Evolutionary conservation across 2,888 invertebrate genomes (phyloP).

Genomic region (Reticulitermes lucifugus): DNA sequence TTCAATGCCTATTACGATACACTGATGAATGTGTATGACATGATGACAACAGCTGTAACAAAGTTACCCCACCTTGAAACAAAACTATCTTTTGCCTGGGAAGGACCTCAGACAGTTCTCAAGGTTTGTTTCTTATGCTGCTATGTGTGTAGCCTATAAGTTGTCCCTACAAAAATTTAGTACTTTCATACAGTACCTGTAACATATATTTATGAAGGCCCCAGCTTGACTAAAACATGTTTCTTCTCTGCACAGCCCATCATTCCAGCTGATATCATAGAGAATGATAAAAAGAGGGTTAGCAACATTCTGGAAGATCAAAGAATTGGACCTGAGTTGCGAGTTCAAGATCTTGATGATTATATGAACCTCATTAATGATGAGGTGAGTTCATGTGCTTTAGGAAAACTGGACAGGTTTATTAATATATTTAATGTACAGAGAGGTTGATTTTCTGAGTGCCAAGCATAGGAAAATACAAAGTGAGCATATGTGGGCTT

Average conservation of each 20-base stretch:
- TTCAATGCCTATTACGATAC: constrained; percentile 80
- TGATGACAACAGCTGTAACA: constrained; percentile 79
- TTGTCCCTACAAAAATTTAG: no score
- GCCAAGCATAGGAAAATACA: no score
- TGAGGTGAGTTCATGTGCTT: constrained; percentile 61
- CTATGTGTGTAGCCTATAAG: not conserved
- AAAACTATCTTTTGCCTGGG: constrained; percentile 77
- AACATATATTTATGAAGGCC: no score
- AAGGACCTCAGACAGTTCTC: constrained; percentile 56
- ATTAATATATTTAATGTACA: no score
- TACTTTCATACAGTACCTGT: no score
- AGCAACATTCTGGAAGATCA: constrained; percentile 76
- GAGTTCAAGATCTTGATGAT: constrained; percentile 81
- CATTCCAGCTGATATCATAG: constrained; percentile 77
- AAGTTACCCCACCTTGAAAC: constrained; percentile 84
- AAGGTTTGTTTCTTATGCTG: constrained; percentile 52
- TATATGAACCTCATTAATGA: constrained; percentile 82
- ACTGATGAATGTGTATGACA: constrained; percentile 77
- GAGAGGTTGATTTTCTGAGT: no score
- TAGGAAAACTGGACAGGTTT: no score
- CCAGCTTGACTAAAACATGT: no score
- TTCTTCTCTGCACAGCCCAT: constrained; percentile 72
- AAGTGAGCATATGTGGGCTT: no score
- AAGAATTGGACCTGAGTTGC: constrained; percentile 77
- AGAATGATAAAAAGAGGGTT: constrained; percentile 72